Base-by-base conservation (phyloP, 2,797 vertebrate genomes). In the Melanotaenia trifasciata region DNA sequence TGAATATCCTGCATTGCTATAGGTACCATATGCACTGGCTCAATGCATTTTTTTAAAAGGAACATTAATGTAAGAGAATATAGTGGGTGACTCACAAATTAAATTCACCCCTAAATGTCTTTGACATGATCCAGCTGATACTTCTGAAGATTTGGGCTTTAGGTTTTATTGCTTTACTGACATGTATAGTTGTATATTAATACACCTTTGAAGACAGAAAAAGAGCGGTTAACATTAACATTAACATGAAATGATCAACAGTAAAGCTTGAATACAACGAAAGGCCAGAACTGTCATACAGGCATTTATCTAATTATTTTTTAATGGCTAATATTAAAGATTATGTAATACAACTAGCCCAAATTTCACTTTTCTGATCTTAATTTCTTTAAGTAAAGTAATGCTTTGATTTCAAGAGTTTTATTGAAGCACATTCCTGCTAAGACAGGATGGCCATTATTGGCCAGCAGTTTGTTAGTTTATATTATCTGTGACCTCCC, bases 401-500 rank as follows among this genome's bases (percentile, higher is more conserved):
- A 51, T 22, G 47, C 9, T 22, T 51, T 22, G n/a, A 47, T 47
- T 3, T 3, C 53, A n/a, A 56, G 26, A 0, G 22, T 28, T 56
- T 28, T 13, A 57, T 57, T 18, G 16, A 18, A 16, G 28, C 28
- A 57, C 16, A 30, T 28, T 28, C 54, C 26, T 57, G 28, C 47
- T 11, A 43, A 43, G 13, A 43, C 24, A 53, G 26, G 24, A 28
- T 14, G 26, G 10, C 24, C 10, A 1, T 57, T 32, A 24, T 11
- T 36, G 8, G 20, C 14, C 30, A 51, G 2, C 14, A n/a, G 8
- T 64, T 54, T 63, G 12, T 51, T 51, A 56, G 53, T 32, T 14
- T 28, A 5, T 9, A 51, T 47, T 26, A 58, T 45, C 38, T n/a
- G 11, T 64, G 67, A 64, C 76, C 40, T 65, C 36, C 3, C 10